These are phyloP conservation scores for Tichodroma muraria DNA, from an alignment of 2,113 vertebrate genomes.

Conservation along the genomic window DNA sequence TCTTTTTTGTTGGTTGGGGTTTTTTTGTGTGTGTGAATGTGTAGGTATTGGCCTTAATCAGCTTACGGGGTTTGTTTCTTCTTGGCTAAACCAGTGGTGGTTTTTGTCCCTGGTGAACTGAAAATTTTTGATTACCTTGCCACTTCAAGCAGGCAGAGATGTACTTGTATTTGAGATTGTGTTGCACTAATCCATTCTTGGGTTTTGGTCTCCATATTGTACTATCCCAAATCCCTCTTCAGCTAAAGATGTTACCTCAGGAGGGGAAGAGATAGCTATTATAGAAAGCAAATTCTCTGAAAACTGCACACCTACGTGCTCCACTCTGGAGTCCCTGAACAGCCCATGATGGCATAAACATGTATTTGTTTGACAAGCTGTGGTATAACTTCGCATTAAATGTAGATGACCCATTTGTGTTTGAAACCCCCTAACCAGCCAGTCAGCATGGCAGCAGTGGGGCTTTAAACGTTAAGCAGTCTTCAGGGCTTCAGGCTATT, in stretches of 20 bases:
- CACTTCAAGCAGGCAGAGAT: not conserved
- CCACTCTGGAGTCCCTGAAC: not conserved
- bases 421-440: conserved; percentile 6
- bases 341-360: not conserved
- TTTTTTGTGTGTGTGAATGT: not conserved
- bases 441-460: not conserved
- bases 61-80: not conserved
- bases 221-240: not conserved
- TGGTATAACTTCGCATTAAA: not conserved
- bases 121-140: not conserved
- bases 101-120: not conserved
- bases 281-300: no score
- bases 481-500: conserved; percentile 36
- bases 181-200: not conserved
- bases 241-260: not conserved
- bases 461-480: not conserved
- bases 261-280: not conserved
- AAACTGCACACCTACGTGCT: no score
- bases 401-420: conserved; percentile 8
- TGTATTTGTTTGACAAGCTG: not conserved
- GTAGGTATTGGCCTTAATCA: not conserved
- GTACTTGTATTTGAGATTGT: not conserved
- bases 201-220: not conserved
- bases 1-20: not conserved
- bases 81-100: not conserved